phyloP scores from a whole-genome alignment of 2,797 vertebrate species.

The Clarias platycephalus region DNA sequence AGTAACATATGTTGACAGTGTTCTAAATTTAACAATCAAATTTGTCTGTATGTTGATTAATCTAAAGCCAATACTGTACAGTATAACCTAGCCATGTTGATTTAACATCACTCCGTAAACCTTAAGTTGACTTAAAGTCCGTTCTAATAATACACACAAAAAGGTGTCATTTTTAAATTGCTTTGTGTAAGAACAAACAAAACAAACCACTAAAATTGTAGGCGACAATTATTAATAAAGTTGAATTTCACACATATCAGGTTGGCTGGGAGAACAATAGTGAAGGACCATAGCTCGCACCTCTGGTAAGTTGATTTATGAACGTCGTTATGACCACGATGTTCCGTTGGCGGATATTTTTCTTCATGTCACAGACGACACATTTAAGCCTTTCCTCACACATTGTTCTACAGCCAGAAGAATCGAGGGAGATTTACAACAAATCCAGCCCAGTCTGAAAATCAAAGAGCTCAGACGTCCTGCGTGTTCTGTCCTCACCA shows the following conservation, averaged over 20 bases:
- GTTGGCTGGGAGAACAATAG: background rate
- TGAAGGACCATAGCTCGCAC: background rate
- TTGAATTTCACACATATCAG: background rate
- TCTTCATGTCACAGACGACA: background rate
- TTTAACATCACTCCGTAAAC: no score
- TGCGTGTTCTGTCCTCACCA: background rate
- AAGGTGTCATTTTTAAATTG: no score
- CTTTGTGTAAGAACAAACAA: no score
- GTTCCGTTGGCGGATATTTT: background rate
- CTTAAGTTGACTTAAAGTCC: no score
- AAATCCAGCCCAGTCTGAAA: conserved; percentile 35
- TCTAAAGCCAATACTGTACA: no score
- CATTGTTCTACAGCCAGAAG: background rate
- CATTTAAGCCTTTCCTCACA: background rate
- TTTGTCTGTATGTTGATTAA: no score
- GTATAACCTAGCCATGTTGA: no score
- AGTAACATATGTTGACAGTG: no score
- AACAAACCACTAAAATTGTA: no score
- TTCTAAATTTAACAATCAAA: no score
- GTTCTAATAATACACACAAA: no score
- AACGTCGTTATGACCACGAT: background rate
- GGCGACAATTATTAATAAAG: no score
- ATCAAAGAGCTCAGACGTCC: background rate
- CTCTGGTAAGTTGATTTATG: background rate
- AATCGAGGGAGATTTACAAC: conserved; percentile 59